Base-by-base conservation (phyloP, 2,113 vertebrate genomes). In the Hypomesus transpacificus region DNA sequence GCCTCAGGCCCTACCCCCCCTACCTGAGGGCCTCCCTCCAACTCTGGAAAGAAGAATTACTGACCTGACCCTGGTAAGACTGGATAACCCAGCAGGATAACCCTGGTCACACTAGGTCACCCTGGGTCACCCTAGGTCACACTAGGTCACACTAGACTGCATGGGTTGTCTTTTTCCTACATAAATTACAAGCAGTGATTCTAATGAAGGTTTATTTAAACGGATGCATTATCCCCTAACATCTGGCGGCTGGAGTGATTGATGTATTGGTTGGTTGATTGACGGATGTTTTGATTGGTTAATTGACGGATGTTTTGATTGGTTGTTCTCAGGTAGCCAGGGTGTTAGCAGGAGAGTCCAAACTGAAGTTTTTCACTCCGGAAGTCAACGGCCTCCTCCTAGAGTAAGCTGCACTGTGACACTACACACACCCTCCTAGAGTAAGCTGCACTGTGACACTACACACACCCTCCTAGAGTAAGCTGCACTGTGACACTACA, bases 281-380 rank as follows among this genome's bases (percentile, higher is more conserved):
- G 58, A 60, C 24, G 14, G 7, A 50, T 28, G 5, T 17, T 3
- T 3, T 53, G 3, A 58, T 14, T 3, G 64, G 11, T 9, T 13
- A 1, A 24, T 6, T 46, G 18, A 54, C 17, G 63, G 7, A 50
- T 28, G 5, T 17, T 3, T 3, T 54, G 3, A 58, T 14, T 3
- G 64, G 11, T 7, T 13, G 1, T 74, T 50, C 67, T 57, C 87
- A 99, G 96, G 94, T 91, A 71, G 93, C 94, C 74, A 93, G 90
- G 81, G 91, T 85, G 62, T 92, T 92, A 0, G 94, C 95, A 57
- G 94, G 95, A 60, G 96, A 96, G 82, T 93, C 94, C 51, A 96
- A 93, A 79, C 91, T 94, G 76, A 95, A 93, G 73, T 94, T 95
- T 87, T 98, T 97, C 86, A 94, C 92, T 75, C 94, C 94, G 80